These are phyloP conservation scores for Heterohyrax brucei DNA, from an alignment of 2,797 vertebrate species.

Conservation along the genomic window DNA sequence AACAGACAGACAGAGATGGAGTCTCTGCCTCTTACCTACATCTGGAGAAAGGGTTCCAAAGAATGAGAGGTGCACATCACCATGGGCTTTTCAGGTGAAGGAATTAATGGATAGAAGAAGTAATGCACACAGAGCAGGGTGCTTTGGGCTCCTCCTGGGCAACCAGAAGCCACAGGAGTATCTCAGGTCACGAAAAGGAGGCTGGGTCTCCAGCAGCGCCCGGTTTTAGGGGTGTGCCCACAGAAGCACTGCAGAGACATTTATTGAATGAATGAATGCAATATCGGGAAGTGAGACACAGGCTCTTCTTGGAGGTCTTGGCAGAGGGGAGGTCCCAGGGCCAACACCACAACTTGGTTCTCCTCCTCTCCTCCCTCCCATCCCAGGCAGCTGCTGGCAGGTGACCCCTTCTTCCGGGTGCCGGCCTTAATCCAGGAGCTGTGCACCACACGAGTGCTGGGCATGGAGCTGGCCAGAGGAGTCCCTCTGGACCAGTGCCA, in stretches of 20 bases:
- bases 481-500: slow-evolving; percentile 94
- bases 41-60: neutral
- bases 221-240: neutral
- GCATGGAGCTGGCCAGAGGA: slow-evolving; percentile 94
- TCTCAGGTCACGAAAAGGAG: neutral
- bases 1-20: neutral
- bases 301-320: neutral
- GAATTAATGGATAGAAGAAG: slow-evolving; percentile 37
- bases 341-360: too few relatives aligned
- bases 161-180: neutral
- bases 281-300: neutral
- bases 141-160: neutral
- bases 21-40: neutral
- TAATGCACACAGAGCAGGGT: neutral
- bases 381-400: slow-evolving; percentile 92
- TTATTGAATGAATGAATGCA: neutral
- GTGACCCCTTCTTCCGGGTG: slow-evolving; percentile 92
- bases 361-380: neutral
- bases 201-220: neutral
- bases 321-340: neutral
- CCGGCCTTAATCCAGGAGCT: slow-evolving; percentile 94
- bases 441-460: slow-evolving; percentile 91
- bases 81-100: neutral
- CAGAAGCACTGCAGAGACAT: neutral
- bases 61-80: neutral